phyloP scores from a whole-genome alignment of 2,113 vertebrate genomes.

The Ovibos moschatus region DNA sequence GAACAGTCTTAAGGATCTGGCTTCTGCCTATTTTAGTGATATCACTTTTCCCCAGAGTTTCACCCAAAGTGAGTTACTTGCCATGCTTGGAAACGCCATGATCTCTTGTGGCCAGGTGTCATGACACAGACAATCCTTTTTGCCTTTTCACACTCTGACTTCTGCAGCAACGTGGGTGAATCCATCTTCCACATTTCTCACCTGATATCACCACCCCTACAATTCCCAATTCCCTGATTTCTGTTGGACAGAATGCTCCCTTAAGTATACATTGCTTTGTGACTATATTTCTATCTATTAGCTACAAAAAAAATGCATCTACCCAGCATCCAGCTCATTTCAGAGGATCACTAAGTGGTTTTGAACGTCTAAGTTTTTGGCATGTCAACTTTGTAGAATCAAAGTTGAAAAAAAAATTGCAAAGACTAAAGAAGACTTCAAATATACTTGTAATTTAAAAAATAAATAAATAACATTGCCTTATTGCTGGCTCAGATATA shows the following conservation, averaged over 20 bases:
- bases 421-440: neutral
- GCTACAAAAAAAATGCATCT: neutral
- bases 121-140: too few relatives aligned
- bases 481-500: neutral
- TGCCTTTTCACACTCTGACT: neutral
- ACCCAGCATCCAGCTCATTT: neutral
- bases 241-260: neutral
- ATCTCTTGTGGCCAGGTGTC: accelerated
- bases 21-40: neutral
- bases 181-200: neutral
- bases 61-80: neutral
- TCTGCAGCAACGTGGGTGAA: neutral
- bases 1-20: neutral
- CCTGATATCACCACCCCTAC: neutral
- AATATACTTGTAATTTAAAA: neutral
- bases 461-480: neutral
- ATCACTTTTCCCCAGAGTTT: neutral
- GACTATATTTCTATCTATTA: neutral
- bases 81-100: neutral
- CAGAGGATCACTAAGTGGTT: neutral
- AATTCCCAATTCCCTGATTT: neutral
- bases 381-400: neutral
- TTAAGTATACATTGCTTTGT: neutral
- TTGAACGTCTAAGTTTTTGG: neutral
- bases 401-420: neutral